phyloP scores from a whole-genome alignment of 2,888 invertebrate species.

The Scaptomyza cyrtandrae region DNA sequence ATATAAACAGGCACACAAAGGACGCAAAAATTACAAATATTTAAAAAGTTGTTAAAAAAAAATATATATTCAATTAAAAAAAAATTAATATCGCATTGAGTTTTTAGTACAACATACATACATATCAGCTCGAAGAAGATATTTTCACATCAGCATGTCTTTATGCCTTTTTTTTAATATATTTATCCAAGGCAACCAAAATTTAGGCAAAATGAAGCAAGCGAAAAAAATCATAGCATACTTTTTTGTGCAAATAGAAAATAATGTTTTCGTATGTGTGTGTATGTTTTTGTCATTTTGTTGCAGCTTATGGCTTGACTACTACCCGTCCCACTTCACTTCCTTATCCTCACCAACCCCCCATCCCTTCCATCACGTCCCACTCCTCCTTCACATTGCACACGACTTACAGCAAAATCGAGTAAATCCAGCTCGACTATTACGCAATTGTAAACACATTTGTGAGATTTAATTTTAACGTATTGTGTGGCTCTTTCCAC shows the following conservation, averaged over 20 bases:
- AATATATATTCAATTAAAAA: not conserved
- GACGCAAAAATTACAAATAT: not conserved
- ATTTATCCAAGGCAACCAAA: not conserved
- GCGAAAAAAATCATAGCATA: conserved; percentile 38
- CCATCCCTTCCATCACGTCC: no score
- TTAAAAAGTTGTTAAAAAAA: not conserved
- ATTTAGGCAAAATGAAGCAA: not conserved
- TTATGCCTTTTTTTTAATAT: no score
- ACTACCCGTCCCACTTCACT: not conserved
- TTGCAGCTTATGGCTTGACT: conserved; percentile 60
- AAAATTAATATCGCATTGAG: no score
- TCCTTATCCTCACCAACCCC: no score
- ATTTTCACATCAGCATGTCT: no score
- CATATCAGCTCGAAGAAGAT: no score
- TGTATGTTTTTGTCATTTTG: conserved; percentile 53
- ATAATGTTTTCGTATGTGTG: not conserved
- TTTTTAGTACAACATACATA: no score
- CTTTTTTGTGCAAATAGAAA: conserved; percentile 49
- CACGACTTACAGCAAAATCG: conserved; percentile 3
- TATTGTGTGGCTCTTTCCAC: conserved; percentile 27
- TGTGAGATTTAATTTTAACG: conserved; percentile 54
- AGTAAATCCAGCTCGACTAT: conserved; percentile 45
- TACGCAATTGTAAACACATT: conserved; percentile 61
- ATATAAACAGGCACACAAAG: conserved; percentile 1
- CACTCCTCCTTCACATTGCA: fast-evolving